Conservation (phyloP, 1,140 invertebrate species). For the Anastrepha obliqua region DNA sequence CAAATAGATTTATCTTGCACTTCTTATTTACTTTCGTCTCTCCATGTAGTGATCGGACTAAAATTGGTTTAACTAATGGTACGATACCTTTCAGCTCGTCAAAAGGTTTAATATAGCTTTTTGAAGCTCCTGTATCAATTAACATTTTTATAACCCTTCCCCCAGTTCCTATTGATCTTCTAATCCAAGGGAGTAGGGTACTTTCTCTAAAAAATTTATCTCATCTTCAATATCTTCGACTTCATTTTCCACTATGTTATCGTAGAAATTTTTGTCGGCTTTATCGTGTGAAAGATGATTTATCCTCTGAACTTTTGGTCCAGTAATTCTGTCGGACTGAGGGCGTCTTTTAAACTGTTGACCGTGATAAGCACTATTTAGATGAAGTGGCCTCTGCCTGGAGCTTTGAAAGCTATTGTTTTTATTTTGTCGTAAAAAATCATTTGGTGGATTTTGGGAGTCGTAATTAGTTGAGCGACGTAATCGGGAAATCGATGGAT, state of each 20-base stretch:
- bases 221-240: background rate
- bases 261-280: background rate
- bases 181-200: slow-evolving; percentile 7
- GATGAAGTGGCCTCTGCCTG: background rate
- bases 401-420: background rate
- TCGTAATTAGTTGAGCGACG: background rate
- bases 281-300: background rate
- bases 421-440: slow-evolving; percentile 16
- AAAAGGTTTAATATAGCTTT: slow-evolving; percentile 54
- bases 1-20: slow-evolving; percentile 51
- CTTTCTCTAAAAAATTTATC: slow-evolving; percentile 54
- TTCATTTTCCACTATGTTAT: slow-evolving; percentile 9
- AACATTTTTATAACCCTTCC: slow-evolving; percentile 52
- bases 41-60: slow-evolving; percentile 43
- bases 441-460: background rate
- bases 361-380: background rate
- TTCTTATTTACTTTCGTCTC: slow-evolving; percentile 44
- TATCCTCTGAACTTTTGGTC: background rate
- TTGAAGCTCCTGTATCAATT: slow-evolving; percentile 57
- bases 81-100: slow-evolving; percentile 32
- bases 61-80: slow-evolving; percentile 7
- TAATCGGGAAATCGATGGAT: background rate
- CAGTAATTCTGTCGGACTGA: background rate
- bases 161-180: slow-evolving; percentile 31
- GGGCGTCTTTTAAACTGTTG: background rate